Percentiles rank a stretch among this genome's conserved stretches.
phyloP scores from a whole-genome alignment of 2,888 invertebrate species.

The Anodontia alba region DNA sequence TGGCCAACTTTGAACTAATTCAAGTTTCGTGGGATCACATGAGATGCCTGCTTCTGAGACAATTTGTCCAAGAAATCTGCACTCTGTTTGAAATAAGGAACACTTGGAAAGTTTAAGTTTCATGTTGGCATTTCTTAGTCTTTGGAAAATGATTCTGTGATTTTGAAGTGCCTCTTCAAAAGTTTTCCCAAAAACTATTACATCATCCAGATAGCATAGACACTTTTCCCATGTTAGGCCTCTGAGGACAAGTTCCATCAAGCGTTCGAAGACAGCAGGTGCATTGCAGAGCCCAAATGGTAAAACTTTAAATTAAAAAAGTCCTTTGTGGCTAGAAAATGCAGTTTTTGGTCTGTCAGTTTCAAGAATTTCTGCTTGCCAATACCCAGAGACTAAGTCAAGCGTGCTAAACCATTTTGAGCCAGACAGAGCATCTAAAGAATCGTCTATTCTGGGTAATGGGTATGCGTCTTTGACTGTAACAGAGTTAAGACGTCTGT shows the following conservation, averaged over 20 bases:
- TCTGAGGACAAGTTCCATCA: constrained; percentile 44
- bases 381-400: constrained; percentile 50
- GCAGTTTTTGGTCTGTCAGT: constrained; percentile 41
- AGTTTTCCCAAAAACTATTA: too few relatives aligned
- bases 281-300: neutral
- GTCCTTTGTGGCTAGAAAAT: constrained; percentile 45
- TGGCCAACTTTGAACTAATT: constrained; percentile 30
- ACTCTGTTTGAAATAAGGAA: neutral
- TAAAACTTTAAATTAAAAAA: constrained; percentile 18
- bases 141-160: neutral
- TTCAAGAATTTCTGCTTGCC: constrained; percentile 43
- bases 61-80: constrained; percentile 15
- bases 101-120: neutral
- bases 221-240: constrained; percentile 33
- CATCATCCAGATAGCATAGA: neutral
- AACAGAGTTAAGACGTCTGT: constrained; percentile 34
- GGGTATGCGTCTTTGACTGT: constrained; percentile 43
- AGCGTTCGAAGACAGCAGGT: constrained; percentile 36
- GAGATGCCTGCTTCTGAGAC: constrained; percentile 36
- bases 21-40: constrained; percentile 33
- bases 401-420: constrained; percentile 40
- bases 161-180: constrained; percentile 24
- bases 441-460: constrained; percentile 45
- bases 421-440: constrained; percentile 36
- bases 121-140: neutral